These are phyloP conservation scores for Ametastegia equiseti DNA, from an alignment of 2,888 invertebrate genomes.

Conservation along the genomic window DNA sequence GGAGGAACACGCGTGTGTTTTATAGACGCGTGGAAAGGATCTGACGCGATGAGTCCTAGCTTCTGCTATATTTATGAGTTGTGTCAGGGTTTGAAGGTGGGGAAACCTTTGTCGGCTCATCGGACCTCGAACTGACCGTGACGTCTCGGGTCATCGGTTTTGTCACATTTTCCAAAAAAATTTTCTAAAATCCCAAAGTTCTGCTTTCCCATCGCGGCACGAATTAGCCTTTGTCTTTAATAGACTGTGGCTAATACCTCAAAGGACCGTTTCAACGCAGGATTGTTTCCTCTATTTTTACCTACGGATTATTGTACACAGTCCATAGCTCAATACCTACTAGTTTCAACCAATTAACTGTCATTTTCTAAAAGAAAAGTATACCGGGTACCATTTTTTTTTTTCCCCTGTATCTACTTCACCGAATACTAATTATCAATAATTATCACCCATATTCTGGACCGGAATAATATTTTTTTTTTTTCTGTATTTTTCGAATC, in stretches of 20 bases:
- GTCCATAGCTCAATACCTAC: not conserved
- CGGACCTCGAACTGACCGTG: conserved; percentile 36
- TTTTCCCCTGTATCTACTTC: not conserved
- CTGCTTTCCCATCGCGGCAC: conserved; percentile 33
- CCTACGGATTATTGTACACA: conserved; percentile 13
- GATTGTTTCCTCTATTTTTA: conserved; percentile 5
- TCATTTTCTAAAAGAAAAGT: not conserved
- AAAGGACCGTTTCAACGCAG: conserved; percentile 41
- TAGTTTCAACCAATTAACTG: conserved; percentile 35
- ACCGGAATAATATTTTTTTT: not conserved
- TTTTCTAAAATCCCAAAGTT: not conserved
- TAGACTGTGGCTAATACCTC: conserved; percentile 47
- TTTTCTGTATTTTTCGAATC: not conserved
- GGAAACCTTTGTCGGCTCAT: conserved; percentile 49
- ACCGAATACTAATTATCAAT: not conserved
- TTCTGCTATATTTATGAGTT: conserved; percentile 48
- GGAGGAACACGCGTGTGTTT: conserved; percentile 9
- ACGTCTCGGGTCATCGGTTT: conserved; percentile 46
- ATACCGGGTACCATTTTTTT: conserved; percentile 1
- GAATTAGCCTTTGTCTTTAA: conserved; percentile 47
- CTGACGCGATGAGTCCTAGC: conserved; percentile 28
- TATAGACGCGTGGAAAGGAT: conserved; percentile 35
- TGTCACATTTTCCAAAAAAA: conserved; percentile 48
- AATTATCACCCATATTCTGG: not conserved
- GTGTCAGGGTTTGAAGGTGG: conserved; percentile 43